Evolutionary conservation across 2,888 invertebrate genomes (phyloP).

Genomic region (Drosophila hawaiiensis): DNA sequence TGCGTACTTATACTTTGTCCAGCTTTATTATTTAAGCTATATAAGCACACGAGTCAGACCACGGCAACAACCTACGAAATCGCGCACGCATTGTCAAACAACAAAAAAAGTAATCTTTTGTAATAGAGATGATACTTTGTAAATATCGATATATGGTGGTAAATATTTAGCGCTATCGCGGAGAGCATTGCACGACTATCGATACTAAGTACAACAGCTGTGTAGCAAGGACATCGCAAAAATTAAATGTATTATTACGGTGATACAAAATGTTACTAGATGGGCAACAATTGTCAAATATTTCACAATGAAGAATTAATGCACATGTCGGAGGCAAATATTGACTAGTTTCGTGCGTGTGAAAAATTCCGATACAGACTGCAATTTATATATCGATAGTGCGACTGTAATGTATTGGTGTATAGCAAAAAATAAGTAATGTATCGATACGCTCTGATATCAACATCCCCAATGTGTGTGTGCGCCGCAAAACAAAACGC

Average conservation of each 20-base stretch:
- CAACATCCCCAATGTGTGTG: constrained; percentile 62
- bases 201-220: constrained; percentile 11
- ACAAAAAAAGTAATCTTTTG: constrained; percentile 33
- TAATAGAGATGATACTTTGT: constrained; percentile 32
- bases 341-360: not conserved
- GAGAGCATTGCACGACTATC: not conserved
- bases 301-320: not conserved
- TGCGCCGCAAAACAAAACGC: constrained; percentile 66
- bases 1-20: constrained; percentile 17
- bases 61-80: constrained; percentile 21
- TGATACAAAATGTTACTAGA: not conserved
- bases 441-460: constrained; percentile 46
- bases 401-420: not conserved
- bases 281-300: not conserved
- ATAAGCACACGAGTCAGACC: constrained; percentile 25
- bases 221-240: not conserved
- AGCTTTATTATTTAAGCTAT: constrained; percentile 7
- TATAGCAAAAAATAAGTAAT: constrained; percentile 10
- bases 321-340: not conserved
- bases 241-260: not conserved
- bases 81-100: constrained; percentile 54
- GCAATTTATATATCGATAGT: constrained; percentile 10
- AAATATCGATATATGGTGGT: constrained; percentile 34
- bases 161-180: constrained; percentile 7
- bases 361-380: not conserved